Conservation (phyloP, 2,888 invertebrate genomes). For the Dicranocentrus wangi region DNA sequence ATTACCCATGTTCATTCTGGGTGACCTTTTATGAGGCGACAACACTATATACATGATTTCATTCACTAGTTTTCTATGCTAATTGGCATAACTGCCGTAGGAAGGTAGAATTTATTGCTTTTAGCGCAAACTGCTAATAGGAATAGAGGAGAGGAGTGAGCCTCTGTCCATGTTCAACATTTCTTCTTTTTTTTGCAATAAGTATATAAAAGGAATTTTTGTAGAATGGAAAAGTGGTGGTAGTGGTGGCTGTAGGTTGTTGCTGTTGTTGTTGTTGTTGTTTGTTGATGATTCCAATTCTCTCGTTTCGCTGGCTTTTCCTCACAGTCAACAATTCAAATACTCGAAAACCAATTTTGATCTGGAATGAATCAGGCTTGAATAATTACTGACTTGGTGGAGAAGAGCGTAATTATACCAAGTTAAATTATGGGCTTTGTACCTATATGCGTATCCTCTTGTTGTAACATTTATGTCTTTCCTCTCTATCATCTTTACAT, state of each 20-base stretch:
- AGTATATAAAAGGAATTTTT: not conserved
- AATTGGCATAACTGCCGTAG: slow-evolving; percentile 59
- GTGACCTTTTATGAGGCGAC: slow-evolving; percentile 63
- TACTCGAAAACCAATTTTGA: too few species aligned
- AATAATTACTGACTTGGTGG: slow-evolving; percentile 48
- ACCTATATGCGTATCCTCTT: slow-evolving; percentile 46
- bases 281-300: slow-evolving; percentile 7
- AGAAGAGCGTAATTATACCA: slow-evolving; percentile 56
- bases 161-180: not conserved
- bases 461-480: slow-evolving; percentile 8
- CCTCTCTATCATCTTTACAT: not conserved
- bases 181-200: not conserved
- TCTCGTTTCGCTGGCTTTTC: too few species aligned
- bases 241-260: slow-evolving; percentile 53
- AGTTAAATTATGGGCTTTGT: slow-evolving; percentile 48
- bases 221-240: slow-evolving; percentile 34
- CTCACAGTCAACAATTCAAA: too few species aligned
- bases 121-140: slow-evolving; percentile 51
- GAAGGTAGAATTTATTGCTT: slow-evolving; percentile 59
- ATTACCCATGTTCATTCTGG: slow-evolving; percentile 31
- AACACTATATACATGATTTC: slow-evolving; percentile 55
- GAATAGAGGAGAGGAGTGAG: slow-evolving; percentile 29
- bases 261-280: slow-evolving; percentile 44
- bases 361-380: slow-evolving; percentile 44
- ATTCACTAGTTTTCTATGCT: slow-evolving; percentile 50